Conservation (phyloP, 64 coral and sea anemone species). For the Stylophora pistillata region DNA sequence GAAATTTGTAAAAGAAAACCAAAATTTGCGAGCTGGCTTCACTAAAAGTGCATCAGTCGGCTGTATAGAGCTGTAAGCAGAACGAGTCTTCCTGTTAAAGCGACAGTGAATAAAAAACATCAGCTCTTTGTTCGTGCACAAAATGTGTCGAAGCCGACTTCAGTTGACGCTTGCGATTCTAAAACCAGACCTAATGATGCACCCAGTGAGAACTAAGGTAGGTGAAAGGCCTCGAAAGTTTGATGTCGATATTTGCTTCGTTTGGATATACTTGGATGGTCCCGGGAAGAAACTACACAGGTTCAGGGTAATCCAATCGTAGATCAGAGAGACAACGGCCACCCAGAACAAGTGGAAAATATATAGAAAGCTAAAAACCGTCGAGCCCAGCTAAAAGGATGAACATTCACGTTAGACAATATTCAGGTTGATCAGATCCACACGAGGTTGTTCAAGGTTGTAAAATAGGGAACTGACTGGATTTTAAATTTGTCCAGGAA, state of each 20-base stretch:
- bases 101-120: too few relatives aligned
- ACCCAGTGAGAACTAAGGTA: conserved; percentile 77
- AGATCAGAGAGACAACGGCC: background rate
- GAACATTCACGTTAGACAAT: too few relatives aligned
- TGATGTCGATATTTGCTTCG: background rate
- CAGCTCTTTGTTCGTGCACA: background rate
- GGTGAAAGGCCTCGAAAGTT: background rate
- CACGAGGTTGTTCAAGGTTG: too few relatives aligned
- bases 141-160: conserved; percentile 29
- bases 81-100: too few relatives aligned
- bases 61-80: too few relatives aligned
- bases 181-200: conserved; percentile 88
- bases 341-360: background rate
- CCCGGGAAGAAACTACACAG: background rate
- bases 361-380: too few relatives aligned
- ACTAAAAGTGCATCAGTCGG: too few relatives aligned
- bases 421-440: too few relatives aligned
- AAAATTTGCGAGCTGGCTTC: too few relatives aligned
- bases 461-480: too few relatives aligned
- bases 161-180: conserved; percentile 91
- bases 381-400: too few relatives aligned
- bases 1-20: background rate
- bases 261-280: background rate
- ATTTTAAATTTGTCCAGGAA: too few relatives aligned
- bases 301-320: background rate